Evolutionary conservation across 2,113 vertebrate genomes (phyloP).

Genomic region (Scortum barcoo): DNA sequence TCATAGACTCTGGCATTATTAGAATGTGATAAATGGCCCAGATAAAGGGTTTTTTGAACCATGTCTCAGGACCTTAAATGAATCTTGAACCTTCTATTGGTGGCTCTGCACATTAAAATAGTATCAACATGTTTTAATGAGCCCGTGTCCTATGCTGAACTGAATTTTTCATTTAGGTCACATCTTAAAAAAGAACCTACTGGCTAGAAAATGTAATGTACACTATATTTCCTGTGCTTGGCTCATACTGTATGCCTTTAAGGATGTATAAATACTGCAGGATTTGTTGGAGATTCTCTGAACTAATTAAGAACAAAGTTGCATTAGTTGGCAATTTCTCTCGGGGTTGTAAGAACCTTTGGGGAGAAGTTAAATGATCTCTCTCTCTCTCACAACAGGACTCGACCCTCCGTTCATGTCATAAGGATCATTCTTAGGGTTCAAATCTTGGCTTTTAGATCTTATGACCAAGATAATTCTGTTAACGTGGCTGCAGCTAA

Average conservation of each 20-base stretch:
- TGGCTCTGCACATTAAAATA: slow-evolving; percentile 61
- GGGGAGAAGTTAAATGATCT: slow-evolving; percentile 1
- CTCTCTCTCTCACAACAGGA: background rate
- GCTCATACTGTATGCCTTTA: slow-evolving; percentile 59
- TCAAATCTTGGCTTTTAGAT: background rate
- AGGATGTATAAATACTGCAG: slow-evolving; percentile 63
- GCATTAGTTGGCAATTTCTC: slow-evolving; percentile 58
- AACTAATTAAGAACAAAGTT: slow-evolving; percentile 78
- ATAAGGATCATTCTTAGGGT: background rate
- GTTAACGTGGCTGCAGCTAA: background rate
- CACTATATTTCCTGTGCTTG: slow-evolving; percentile 48
- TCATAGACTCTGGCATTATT: slow-evolving; percentile 30
- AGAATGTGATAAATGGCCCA: slow-evolving; percentile 52
- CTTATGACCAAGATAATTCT: background rate
- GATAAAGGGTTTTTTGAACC: slow-evolving; percentile 45
- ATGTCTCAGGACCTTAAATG: slow-evolving; percentile 41
- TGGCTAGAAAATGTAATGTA: slow-evolving; percentile 55
- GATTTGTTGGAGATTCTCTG: slow-evolving; percentile 56
- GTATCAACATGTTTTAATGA: slow-evolving; percentile 74
- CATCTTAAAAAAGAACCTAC: slow-evolving; percentile 49
- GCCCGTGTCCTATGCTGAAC: slow-evolving; percentile 44
- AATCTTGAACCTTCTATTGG: slow-evolving; percentile 36
- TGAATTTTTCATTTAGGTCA: slow-evolving; percentile 67
- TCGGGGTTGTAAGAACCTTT: slow-evolving; percentile 29
- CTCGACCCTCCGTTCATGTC: background rate